Evolutionary conservation across 1,140 invertebrate species (phyloP), one percentile per base, ranked within the genome.

Genomic region (Chymomyza costata): DNA sequence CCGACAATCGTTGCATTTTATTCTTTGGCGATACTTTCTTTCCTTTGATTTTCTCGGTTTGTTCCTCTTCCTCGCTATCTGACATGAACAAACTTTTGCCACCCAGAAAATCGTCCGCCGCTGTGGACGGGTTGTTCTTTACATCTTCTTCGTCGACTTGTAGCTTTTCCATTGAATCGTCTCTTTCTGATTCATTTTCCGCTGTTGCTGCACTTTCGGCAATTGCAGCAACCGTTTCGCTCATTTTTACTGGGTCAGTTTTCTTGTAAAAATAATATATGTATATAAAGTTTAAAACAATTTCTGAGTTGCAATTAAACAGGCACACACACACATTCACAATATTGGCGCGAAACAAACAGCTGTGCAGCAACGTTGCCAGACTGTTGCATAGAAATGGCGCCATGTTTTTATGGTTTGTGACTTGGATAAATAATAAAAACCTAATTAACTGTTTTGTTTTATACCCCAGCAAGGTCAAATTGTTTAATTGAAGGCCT

Each of bases 61-160:
- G 66, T 17, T 31, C 5, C 8, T 74, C 73, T 13, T 52, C 49
- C 41, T 83, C 81, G 10, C 76, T 82, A 21, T 83, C 82, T 17
- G 82, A 83, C 65, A 83, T 70, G 15, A 66, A 31, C 19, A 83
- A 46, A 35, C 70, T 78, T 13, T 78, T 61, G 25, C 66, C 67
- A 47, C 74, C 81, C 3, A 83, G 40, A n/a, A 84, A 44, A 53
- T 83, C 76, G 69, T 83, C 81, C 0, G 40, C 60, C 6, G 73
- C n/a, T n/a, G n/a, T n/a, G n/a, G n/a, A n/a, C n/a, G n/a, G 83
- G 6, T 57, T 39, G 28, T 80, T 80, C 19, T 80, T 74, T 10
- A 67, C 57, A 39, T 74, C 74, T 64, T 83, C 80, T 2, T 83
- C 80, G 17, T 83, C 71, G 15, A 78, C 15, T 43, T 59, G 61